phyloP scores from a whole-genome alignment of 2,888 invertebrate genomes.

The Drosophila falleni region DNA sequence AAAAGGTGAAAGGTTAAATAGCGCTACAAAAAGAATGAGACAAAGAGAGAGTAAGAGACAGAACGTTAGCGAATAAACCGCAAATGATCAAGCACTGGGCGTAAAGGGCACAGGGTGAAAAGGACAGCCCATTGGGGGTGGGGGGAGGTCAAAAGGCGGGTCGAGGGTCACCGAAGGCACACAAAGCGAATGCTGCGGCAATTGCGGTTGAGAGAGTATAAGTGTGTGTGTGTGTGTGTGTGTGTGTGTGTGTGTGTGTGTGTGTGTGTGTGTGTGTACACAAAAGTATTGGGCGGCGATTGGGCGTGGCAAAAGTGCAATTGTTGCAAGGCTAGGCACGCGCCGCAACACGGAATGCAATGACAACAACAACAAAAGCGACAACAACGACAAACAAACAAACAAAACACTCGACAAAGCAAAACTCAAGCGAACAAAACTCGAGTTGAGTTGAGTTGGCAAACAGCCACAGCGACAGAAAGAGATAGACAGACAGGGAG shows the following conservation, averaged over 20 bases:
- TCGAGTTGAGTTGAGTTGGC: conserved; percentile 64
- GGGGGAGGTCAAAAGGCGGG: background rate
- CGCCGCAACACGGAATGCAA: conserved; percentile 29
- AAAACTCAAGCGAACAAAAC: conserved; percentile 67
- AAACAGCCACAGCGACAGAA: conserved; percentile 53
- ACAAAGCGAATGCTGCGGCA: conserved; percentile 56
- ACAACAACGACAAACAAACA: conserved; percentile 30
- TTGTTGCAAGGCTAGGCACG: conserved; percentile 59
- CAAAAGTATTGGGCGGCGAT: conserved; percentile 30
- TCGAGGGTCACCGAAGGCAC: conserved; percentile 1
- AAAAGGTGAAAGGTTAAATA: conserved; percentile 9
- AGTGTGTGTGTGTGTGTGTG: background rate
- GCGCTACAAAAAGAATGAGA: background rate
- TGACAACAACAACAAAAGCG: conserved; percentile 19
- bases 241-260: no score
- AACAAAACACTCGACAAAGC: conserved; percentile 60
- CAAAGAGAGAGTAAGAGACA: background rate
- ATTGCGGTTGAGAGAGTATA: conserved; percentile 28
- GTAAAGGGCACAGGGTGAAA: background rate
- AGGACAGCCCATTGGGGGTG: background rate
- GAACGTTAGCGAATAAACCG: conserved; percentile 10
- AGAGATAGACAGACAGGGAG: conserved; percentile 3
- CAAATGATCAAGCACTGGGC: conserved; percentile 19
- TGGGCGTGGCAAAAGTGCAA: conserved; percentile 64
- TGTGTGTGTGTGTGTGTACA: background rate